Percentiles rank a stretch among this genome's conserved stretches.
Evolutionary conservation across 2,113 vertebrate genomes (phyloP).

Genomic region (Upupa epops): DNA sequence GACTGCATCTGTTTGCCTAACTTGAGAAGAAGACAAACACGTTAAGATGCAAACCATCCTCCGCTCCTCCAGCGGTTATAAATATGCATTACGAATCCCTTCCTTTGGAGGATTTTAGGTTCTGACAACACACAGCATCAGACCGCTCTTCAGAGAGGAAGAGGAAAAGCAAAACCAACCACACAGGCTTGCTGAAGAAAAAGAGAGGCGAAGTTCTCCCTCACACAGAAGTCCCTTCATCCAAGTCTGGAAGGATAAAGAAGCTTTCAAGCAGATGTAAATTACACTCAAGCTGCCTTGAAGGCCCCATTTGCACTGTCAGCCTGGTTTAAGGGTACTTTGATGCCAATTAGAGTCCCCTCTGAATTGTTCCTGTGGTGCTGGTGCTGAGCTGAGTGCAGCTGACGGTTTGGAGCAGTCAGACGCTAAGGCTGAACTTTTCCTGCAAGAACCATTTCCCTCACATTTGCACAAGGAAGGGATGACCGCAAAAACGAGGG

Average conservation of each 20-base stretch:
- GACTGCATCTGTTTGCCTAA: background rate
- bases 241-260: constrained; percentile 38
- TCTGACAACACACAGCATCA: background rate
- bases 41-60: background rate
- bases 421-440: background rate
- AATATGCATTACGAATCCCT: background rate
- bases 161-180: background rate
- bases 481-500: background rate
- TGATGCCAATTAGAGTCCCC: constrained; percentile 54
- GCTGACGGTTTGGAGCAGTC: background rate
- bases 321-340: constrained; percentile 37
- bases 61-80: background rate
- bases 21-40: background rate
- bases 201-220: constrained; percentile 35
- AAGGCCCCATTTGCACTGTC: constrained; percentile 35
- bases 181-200: background rate
- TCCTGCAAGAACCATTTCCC: background rate
- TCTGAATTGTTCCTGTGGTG: background rate
- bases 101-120: background rate
- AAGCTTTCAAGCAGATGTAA: constrained; percentile 51
- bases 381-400: background rate
- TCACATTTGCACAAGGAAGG: background rate
- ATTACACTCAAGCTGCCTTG: constrained; percentile 43
- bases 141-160: background rate
- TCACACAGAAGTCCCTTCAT: constrained; percentile 49